These are phyloP conservation scores for Pandemis heparana DNA, from an alignment of 2,888 invertebrate genomes.

Conservation along the genomic window DNA sequence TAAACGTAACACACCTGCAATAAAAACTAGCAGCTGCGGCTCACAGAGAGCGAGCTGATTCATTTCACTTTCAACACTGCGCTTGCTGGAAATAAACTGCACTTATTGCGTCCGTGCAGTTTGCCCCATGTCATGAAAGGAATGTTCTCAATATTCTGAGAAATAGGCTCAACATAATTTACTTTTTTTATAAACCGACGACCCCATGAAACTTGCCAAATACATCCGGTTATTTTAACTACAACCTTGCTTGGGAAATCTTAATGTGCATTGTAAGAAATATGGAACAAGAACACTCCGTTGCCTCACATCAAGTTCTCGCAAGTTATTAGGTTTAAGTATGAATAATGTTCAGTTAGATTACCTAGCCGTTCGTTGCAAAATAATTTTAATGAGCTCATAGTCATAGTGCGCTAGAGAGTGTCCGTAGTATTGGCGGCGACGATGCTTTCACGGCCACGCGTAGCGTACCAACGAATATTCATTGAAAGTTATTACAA, in stretches of 20 bases:
- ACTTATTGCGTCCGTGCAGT: neutral
- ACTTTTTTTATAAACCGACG: neutral
- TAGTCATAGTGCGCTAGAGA: constrained; percentile 28
- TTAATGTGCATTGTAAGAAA: constrained; percentile 40
- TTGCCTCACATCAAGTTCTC: constrained; percentile 36
- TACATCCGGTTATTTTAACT: constrained; percentile 17
- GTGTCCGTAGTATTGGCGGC: constrained; percentile 14
- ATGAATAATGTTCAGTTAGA: constrained; percentile 43
- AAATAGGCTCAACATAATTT: neutral
- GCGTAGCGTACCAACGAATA: constrained; percentile 45
- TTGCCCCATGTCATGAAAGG: neutral
- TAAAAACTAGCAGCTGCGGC: constrained; percentile 1
- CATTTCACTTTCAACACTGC: constrained; percentile 30
- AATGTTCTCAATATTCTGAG: neutral
- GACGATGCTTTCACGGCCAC: constrained; percentile 55
- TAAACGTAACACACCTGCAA: constrained; percentile 20
- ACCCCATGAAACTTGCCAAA: constrained; percentile 1
- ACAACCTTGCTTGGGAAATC: constrained; percentile 31
- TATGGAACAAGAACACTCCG: constrained; percentile 36
- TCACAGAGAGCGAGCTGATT: constrained; percentile 24
- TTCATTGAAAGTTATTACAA: constrained; percentile 76
- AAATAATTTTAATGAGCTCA: constrained; percentile 40
- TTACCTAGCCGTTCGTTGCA: constrained; percentile 39
- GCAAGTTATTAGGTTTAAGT: constrained; percentile 42
- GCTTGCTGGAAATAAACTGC: constrained; percentile 5